Percentiles rank a stretch among this genome's conserved stretches.
Evolutionary conservation across 1,140 invertebrate species (phyloP).

Genomic region (Cotesia typhae): DNA sequence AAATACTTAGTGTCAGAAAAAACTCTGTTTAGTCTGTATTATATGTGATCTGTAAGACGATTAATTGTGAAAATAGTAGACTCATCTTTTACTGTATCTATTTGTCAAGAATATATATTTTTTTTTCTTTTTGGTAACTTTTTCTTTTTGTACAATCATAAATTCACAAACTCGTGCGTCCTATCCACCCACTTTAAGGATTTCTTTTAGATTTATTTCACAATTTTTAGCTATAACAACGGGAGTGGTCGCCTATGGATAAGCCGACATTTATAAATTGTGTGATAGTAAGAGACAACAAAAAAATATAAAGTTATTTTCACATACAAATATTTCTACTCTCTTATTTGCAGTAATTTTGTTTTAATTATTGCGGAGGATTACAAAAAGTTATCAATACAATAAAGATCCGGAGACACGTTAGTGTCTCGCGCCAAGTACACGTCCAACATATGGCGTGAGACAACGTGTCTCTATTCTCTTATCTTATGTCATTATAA

Average conservation of each 20-base stretch:
- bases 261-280: constrained; percentile 37
- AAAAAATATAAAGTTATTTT: background rate
- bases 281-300: background rate
- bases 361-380: background rate
- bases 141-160: constrained; percentile 25
- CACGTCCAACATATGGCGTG: too few relatives aligned
- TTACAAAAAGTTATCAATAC: too few relatives aligned
- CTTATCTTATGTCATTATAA: too few relatives aligned
- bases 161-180: constrained; percentile 22
- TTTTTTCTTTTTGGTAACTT: constrained; percentile 9
- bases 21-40: too few relatives aligned
- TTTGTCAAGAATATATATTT: background rate
- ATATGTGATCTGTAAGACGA: too few relatives aligned
- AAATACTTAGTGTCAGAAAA: too few relatives aligned
- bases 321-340: background rate
- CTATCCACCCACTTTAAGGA: constrained; percentile 34
- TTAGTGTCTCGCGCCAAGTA: too few relatives aligned
- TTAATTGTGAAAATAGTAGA: too few relatives aligned
- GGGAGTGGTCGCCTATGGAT: constrained; percentile 33
- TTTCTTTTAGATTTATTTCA: constrained; percentile 37
- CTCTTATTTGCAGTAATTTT: background rate
- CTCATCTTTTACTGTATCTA: background rate
- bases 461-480: too few relatives aligned
- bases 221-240: constrained; percentile 38
- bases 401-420: too few relatives aligned